These are phyloP conservation scores for Stigmatopora nigra DNA, from an alignment of 2,113 vertebrate species.

Conservation along the genomic window DNA sequence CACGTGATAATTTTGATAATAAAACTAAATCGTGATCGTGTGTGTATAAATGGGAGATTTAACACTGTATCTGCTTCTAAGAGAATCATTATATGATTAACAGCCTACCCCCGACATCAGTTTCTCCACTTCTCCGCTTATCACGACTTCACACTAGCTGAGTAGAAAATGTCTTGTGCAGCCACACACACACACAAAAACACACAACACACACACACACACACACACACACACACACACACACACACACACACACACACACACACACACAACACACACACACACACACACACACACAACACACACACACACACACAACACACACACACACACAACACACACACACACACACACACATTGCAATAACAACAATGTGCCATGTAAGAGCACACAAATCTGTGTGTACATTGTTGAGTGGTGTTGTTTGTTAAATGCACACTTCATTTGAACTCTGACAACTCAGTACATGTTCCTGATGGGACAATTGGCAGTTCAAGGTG, in stretches of 20 bases:
- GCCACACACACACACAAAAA: neutral
- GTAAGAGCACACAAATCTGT: constrained; percentile 13
- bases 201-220: too few relatives aligned
- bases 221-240: too few relatives aligned
- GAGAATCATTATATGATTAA: constrained; percentile 13
- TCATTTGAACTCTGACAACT: constrained; percentile 54
- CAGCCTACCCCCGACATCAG: neutral
- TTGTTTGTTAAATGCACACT: constrained; percentile 29
- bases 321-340: neutral
- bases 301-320: neutral
- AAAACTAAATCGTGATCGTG: neutral
- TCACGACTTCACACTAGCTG: constrained; percentile 14
- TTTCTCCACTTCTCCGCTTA: constrained; percentile 4
- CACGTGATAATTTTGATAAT: neutral
- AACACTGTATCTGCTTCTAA: neutral
- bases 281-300: too few relatives aligned
- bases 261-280: too few relatives aligned
- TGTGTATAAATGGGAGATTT: neutral
- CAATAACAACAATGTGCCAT: constrained; percentile 6
- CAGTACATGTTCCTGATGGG: constrained; percentile 44
- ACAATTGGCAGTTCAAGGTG: constrained; percentile 63
- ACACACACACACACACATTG: too few relatives aligned
- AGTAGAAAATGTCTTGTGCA: neutral
- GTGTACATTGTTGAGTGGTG: constrained; percentile 4
- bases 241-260: too few relatives aligned